Evolutionary conservation across 2,888 invertebrate genomes (phyloP).

Genomic region (Serripes groenlandicus): DNA sequence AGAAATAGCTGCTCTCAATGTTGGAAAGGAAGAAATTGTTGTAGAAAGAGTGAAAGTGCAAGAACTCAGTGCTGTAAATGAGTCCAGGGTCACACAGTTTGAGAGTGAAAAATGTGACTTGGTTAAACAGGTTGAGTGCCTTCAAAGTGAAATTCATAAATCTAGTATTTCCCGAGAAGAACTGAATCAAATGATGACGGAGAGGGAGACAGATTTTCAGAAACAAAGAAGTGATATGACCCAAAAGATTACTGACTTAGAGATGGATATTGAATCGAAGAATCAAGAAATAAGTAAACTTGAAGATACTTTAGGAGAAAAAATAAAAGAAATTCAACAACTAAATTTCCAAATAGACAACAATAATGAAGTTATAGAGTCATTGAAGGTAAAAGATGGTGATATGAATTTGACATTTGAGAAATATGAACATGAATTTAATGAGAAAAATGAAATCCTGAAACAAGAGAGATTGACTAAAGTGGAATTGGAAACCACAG

Average conservation of each 20-base stretch:
- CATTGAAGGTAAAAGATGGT: conserved; percentile 27
- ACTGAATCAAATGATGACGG: conserved; percentile 22
- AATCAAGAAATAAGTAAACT: conserved; percentile 32
- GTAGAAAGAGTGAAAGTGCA: conserved; percentile 48
- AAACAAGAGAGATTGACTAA: conserved; percentile 25
- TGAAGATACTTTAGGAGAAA: conserved; percentile 25
- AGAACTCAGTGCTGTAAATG: conserved; percentile 34
- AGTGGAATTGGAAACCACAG: neutral
- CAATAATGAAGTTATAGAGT: conserved; percentile 3
- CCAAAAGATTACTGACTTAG: conserved; percentile 9
- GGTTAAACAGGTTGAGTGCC: conserved; percentile 70
- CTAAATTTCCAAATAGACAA: conserved; percentile 14
- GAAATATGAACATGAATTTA: conserved; percentile 24
- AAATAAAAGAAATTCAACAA: conserved; percentile 34
- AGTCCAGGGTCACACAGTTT: conserved; percentile 50
- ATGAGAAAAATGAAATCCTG: conserved; percentile 15
- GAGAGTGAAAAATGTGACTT: conserved; percentile 70
- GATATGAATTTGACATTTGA: conserved; percentile 13
- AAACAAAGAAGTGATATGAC: conserved; percentile 25
- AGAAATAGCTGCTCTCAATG: conserved; percentile 9
- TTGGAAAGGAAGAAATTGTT: conserved; percentile 27
- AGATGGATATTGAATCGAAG: conserved; percentile 39
- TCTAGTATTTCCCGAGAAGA: conserved; percentile 46
- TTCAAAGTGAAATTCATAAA: conserved; percentile 60
- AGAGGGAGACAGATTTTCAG: conserved; percentile 26